Percentiles rank a stretch among this genome's conserved stretches.
Evolutionary conservation across 2,113 vertebrate species (phyloP).

Genomic region (Bubo scandiacus): DNA sequence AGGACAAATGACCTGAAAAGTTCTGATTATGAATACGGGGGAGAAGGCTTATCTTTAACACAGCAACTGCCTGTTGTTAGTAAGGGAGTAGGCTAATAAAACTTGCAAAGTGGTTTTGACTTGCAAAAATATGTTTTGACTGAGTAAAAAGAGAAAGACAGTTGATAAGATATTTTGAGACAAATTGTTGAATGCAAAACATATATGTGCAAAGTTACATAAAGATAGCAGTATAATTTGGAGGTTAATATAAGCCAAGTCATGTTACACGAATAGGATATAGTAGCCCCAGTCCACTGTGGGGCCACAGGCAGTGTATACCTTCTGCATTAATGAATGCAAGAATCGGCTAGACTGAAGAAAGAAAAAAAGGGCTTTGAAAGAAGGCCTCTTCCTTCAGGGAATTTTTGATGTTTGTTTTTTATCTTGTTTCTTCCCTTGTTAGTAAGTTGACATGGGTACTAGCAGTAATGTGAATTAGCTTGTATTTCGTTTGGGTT

Average conservation of each 20-base stretch:
- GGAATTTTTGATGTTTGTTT: neutral
- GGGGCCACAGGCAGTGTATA: neutral
- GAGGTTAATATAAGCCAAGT: neutral
- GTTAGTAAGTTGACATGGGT: neutral
- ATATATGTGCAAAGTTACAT: neutral
- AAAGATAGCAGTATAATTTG: neutral
- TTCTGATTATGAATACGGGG: neutral
- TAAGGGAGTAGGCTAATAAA: neutral
- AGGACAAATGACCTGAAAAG: neutral
- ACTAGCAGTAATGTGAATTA: neutral
- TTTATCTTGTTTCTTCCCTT: neutral
- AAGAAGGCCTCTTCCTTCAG: neutral
- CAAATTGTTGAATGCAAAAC: neutral
- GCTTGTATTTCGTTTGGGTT: neutral
- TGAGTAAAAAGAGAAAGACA: neutral
- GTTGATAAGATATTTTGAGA: neutral
- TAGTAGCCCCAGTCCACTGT: neutral
- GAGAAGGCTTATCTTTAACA: neutral
- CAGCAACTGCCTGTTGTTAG: neutral
- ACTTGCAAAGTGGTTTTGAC: neutral
- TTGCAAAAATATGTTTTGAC: neutral
- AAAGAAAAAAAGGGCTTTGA: neutral
- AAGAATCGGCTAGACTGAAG: neutral
- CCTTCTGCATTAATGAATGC: neutral
- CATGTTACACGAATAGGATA: neutral